These are phyloP conservation scores for Perizoma affinitatum DNA, from an alignment of 2,888 invertebrate genomes.

Conservation along the genomic window DNA sequence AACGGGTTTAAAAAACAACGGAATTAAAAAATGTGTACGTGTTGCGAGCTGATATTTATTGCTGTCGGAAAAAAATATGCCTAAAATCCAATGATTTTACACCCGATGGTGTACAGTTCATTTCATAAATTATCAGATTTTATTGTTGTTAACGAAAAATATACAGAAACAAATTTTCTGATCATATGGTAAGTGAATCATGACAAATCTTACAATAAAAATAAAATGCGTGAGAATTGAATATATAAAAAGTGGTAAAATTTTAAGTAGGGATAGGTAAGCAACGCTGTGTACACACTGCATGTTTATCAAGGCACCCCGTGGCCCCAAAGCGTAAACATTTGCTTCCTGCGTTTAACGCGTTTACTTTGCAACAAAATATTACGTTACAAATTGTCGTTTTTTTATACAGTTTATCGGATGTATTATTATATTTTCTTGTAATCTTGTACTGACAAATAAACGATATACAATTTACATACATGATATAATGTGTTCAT, in stretches of 20 bases:
- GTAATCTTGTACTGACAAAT: no score
- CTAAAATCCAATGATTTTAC: not conserved
- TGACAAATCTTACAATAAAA: no score
- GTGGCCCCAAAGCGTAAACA: conserved; percentile 42
- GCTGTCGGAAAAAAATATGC: not conserved
- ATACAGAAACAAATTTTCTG: no score
- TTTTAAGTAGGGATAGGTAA: conserved; percentile 23
- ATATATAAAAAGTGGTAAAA: conserved; percentile 22
- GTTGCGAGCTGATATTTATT: no score
- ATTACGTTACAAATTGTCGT: conserved; percentile 33
- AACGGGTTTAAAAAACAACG: no score
- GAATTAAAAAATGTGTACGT: no score
- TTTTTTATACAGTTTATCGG: conserved; percentile 13
- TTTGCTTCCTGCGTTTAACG: conserved; percentile 50
- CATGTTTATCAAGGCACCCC: conserved; percentile 45
- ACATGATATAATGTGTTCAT: no score
- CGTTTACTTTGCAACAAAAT: conserved; percentile 40
- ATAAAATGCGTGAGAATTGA: no score
- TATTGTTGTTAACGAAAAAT: not conserved
- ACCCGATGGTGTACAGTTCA: not conserved
- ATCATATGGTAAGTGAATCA: no score
- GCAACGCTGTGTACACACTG: conserved; percentile 36
- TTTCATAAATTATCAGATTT: not conserved
- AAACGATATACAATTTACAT: no score
- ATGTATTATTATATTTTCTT: no score